phyloP scores from a whole-genome alignment of 1,140 invertebrate species.

The Musca domestica region DNA sequence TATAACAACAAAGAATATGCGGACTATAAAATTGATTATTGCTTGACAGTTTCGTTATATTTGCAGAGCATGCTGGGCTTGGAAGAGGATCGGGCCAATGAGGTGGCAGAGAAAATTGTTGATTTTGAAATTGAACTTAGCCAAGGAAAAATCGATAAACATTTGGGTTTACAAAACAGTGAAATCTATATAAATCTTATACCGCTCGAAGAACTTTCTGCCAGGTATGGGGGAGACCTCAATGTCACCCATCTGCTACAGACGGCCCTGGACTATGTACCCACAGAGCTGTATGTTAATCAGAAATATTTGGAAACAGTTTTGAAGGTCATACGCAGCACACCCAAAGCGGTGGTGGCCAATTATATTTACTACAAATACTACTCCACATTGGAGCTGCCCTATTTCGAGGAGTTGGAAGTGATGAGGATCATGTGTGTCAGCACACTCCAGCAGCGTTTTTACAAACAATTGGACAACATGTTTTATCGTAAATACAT shows the following conservation, averaged over 20 bases:
- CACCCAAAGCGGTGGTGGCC: conserved; percentile 56
- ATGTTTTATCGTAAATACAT: conserved; percentile 29
- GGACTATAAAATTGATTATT: conserved; percentile 18
- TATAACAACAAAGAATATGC: conserved; percentile 31
- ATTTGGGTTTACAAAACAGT: conserved; percentile 28
- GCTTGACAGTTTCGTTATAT: conserved; percentile 11
- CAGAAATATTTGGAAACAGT: conserved; percentile 52
- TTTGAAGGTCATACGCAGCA: conserved; percentile 50
- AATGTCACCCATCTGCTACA: conserved; percentile 41
- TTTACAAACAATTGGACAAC: conserved; percentile 39
- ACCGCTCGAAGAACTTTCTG: conserved; percentile 33
- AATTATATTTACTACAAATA: conserved; percentile 65
- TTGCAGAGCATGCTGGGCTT: conserved; percentile 34
- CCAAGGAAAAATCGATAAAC: conserved; percentile 18
- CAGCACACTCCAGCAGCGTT: conserved; percentile 29
- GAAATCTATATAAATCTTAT: conserved; percentile 32
- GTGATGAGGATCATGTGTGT: conserved; percentile 30
- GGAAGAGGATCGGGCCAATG: conserved; percentile 8
- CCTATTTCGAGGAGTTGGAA: conserved; percentile 32
- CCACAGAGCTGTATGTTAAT: conserved; percentile 40
- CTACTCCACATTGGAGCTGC: conserved; percentile 29
- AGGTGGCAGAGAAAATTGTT: conserved; percentile 29
- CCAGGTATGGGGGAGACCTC: conserved; percentile 42
- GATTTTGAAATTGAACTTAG: conserved; percentile 27
- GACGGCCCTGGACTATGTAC: conserved; percentile 37